Conservation (phyloP, 1,140 invertebrate genomes). For the Lepidurus packardi region DNA sequence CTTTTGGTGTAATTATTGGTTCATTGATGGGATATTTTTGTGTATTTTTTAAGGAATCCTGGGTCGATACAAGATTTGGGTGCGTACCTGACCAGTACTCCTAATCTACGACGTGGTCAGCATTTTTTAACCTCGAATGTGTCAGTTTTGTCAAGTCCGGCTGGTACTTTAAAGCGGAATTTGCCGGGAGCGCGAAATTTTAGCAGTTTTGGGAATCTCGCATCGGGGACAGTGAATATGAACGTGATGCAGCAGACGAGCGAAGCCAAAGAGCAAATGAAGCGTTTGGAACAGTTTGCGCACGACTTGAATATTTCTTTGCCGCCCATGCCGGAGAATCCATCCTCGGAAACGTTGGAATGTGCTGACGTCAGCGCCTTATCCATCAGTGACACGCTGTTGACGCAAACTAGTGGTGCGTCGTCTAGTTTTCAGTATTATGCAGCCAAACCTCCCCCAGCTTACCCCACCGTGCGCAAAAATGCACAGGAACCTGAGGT, state of each 20-base stretch:
- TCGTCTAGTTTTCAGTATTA: constrained; percentile 32
- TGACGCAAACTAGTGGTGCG: constrained; percentile 22
- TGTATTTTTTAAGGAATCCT: not conserved
- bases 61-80: constrained; percentile 8
- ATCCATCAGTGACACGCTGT: constrained; percentile 33
- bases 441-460: constrained; percentile 30
- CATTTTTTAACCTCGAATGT: not conserved
- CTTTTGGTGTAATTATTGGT: not conserved
- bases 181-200: not conserved
- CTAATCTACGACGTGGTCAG: not conserved
- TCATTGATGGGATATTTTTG: not conserved
- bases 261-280: constrained; percentile 29
- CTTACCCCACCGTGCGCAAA: constrained; percentile 24
- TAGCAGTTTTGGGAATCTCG: constrained; percentile 2
- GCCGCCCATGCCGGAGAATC: not conserved
- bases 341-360: constrained; percentile 9
- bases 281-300: constrained; percentile 29
- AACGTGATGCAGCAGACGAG: not conserved
- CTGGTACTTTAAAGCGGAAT: not conserved
- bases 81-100: constrained; percentile 2
- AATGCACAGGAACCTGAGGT: not conserved
- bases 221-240: not conserved
- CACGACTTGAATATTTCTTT: constrained; percentile 29
- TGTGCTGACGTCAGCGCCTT: constrained; percentile 21
- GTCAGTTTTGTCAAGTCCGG: not conserved